Base-by-base conservation (phyloP, 2,113 vertebrate species). In the Callionymus lyra region DNA sequence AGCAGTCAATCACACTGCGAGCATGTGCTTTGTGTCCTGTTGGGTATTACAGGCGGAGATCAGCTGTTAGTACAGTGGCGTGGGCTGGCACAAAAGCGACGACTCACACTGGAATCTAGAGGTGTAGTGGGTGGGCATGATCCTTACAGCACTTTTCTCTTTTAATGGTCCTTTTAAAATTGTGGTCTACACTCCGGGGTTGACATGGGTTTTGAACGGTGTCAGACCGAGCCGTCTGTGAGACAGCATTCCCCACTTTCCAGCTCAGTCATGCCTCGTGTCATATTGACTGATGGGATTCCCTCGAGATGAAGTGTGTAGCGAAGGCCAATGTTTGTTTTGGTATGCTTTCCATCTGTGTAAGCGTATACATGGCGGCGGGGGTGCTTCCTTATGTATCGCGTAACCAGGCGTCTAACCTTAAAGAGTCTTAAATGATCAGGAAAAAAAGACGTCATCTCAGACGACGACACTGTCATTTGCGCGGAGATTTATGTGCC, bases 271-370 rank as follows among this genome's bases (percentile, higher is more conserved):
- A 74, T 76, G 68, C 75, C 68, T 74, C 50, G 50, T 79, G 76
- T 77, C 74, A 76, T 62, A 68, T 73, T 79, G 74, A 77, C 67
- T 72, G 71, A 80, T 76, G 76, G 79, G 70, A 76, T 74, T 80
- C 74, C 70, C 70, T 59, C 47, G 68, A 80, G 67, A 65, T 62
- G 42, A 27, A 62, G 53, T 65, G 68, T 71, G 66, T 71, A 62
- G 62, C 69, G 68, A 41, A 72, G 67, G 58, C 59, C 53, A 58
- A 40, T 77, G 72, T 79, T 76, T 79, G 71, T 79, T 77, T 79
- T 71, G 64, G 59, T 68, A 10, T 53, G 66, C 62, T 57, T 54
- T 60, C 60, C 58, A 63, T 72, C 38, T 21, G 47, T 41, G 41
- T 54, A 38, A 36, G 48, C 39, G 43, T 42, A 27, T 16, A 10